Conservation (phyloP, 1,140 invertebrate species). For the Notospermus geniculatus region DNA sequence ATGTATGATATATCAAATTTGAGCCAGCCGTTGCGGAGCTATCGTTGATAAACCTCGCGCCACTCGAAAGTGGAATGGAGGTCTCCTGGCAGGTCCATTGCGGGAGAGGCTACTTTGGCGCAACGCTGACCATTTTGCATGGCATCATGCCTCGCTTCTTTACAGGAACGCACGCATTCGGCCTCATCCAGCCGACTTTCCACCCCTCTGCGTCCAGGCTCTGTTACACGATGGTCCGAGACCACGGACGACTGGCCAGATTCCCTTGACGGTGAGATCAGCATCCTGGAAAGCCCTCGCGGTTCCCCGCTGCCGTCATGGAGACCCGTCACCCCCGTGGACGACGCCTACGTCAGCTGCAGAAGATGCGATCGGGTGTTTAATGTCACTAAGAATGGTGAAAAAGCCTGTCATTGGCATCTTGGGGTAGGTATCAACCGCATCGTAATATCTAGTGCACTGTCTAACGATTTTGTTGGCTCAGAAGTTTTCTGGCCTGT, state of each 20-base stretch:
- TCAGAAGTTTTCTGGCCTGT: no score
- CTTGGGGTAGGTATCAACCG: conserved; percentile 29
- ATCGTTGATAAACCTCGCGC: no score
- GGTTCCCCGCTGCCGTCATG: background rate
- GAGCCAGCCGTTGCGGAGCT: no score
- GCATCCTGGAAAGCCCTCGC: conserved; percentile 11
- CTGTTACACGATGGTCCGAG: conserved; percentile 21
- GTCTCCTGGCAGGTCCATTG: no score
- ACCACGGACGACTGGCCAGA: conserved; percentile 21
- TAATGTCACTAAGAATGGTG: conserved; percentile 23
- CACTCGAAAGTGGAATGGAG: no score
- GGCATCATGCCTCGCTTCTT: no score
- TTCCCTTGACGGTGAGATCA: conserved; percentile 13
- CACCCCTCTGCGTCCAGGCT: conserved; percentile 28
- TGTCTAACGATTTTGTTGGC: background rate
- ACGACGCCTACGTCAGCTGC: conserved; percentile 23
- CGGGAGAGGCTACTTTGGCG: no score
- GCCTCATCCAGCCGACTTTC: no score
- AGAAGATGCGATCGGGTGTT: conserved; percentile 30
- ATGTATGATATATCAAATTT: no score
- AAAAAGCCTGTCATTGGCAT: conserved; percentile 34
- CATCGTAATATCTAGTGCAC: background rate
- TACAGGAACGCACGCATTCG: no score
- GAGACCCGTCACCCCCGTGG: conserved; percentile 23
- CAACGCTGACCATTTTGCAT: no score